Percentiles rank a stretch among this genome's conserved stretches.
Conservation (phyloP, 1,140 invertebrate genomes). For the Megalonaias nervosa region DNA sequence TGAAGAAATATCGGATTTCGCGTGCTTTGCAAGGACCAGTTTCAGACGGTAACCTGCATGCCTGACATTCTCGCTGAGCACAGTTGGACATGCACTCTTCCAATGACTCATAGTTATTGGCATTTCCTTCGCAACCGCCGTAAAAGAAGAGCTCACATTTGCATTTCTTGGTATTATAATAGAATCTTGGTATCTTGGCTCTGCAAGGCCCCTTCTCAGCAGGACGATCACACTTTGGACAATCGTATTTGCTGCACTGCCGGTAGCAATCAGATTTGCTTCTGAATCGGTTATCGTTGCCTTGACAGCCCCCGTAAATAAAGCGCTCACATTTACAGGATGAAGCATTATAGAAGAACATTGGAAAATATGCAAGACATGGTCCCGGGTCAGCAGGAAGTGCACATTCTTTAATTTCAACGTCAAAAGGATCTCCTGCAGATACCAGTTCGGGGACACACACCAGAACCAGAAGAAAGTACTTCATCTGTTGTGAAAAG, state of each 20-base stretch:
- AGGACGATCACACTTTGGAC: slow-evolving; percentile 42
- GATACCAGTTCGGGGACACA: no score
- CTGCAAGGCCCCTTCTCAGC: slow-evolving; percentile 74
- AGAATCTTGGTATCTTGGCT: slow-evolving; percentile 75
- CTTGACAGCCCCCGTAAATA: slow-evolving; percentile 7
- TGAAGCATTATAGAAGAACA: slow-evolving; percentile 45
- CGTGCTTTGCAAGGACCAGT: slow-evolving; percentile 50
- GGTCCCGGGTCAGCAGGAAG: no score
- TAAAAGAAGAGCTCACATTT: slow-evolving; percentile 65
- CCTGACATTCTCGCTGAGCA: background rate
- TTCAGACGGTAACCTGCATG: slow-evolving; percentile 17
- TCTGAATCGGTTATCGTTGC: slow-evolving; percentile 24
- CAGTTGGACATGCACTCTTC: slow-evolving; percentile 64
- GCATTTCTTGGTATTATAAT: slow-evolving; percentile 73
- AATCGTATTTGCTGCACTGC: slow-evolving; percentile 20
- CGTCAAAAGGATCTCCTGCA: no score
- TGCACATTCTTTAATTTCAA: no score
- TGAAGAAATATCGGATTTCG: slow-evolving; percentile 67
- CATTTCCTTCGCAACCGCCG: slow-evolving; percentile 67
- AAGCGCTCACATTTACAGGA: slow-evolving; percentile 59
- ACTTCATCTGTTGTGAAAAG: no score
- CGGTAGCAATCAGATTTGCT: slow-evolving; percentile 16
- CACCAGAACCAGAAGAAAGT: no score
- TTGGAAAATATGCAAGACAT: no score
- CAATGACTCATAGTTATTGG: slow-evolving; percentile 65